Evolutionary conservation across 2,888 invertebrate genomes (phyloP).

Genomic region (Polyploca ridens): DNA sequence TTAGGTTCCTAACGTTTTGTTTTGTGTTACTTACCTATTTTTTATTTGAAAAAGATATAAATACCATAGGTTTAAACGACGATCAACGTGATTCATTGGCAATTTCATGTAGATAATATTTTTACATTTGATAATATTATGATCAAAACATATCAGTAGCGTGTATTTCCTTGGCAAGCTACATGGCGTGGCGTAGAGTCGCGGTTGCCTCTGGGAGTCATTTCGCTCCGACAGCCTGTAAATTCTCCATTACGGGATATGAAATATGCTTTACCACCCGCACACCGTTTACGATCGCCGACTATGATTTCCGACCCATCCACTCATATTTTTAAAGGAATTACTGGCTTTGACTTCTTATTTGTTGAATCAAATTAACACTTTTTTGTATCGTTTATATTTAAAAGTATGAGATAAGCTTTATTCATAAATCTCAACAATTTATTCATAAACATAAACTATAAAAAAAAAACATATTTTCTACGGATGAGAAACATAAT

Average conservation of each 20-base stretch:
- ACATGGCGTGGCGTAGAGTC: conserved; percentile 48
- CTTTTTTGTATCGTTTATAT: neutral
- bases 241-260: conserved; percentile 84
- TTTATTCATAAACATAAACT: too few relatives aligned
- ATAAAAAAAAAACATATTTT: too few relatives aligned
- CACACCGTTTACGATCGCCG: conserved; percentile 61
- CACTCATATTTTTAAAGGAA: conserved; percentile 23
- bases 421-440: too few relatives aligned
- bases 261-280: conserved; percentile 76
- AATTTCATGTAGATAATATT: neutral
- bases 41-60: too few relatives aligned
- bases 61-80: too few relatives aligned
- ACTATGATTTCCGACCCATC: conserved; percentile 62
- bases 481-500: too few relatives aligned
- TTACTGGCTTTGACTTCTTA: conserved; percentile 7
- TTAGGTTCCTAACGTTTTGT: too few relatives aligned
- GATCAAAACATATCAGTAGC: conserved; percentile 39
- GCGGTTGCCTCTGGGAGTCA: conserved; percentile 80
- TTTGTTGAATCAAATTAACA: conserved; percentile 5
- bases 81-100: too few relatives aligned
- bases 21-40: too few relatives aligned
- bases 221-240: conserved; percentile 83
- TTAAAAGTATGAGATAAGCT: too few relatives aligned
- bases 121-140: neutral
- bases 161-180: conserved; percentile 38